A percentile compares a stretch with the other conserved stretches of the same genome.
These are phyloP conservation scores for Pachyseris speciosa DNA, from an alignment of 64 coral and sea anemone genomes.

Conservation along the genomic window DNA sequence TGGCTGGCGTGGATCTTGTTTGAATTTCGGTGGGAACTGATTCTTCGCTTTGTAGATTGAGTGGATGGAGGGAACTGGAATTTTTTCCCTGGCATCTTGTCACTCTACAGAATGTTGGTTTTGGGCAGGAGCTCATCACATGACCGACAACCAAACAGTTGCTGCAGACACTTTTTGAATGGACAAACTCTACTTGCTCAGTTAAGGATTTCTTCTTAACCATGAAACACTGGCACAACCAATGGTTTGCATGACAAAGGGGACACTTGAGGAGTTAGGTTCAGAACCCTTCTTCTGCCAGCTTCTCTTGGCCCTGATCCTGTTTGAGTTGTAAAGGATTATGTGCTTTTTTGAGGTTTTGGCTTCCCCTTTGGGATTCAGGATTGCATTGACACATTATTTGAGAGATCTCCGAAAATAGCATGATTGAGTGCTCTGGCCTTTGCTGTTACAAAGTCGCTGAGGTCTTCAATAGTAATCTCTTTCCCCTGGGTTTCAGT, in stretches of 20 bases:
- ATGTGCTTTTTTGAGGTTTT: neutral
- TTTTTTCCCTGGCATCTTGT: neutral
- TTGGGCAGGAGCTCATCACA: slow-evolving; percentile 13
- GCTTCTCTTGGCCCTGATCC: neutral
- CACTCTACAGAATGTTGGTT: slow-evolving; percentile 21
- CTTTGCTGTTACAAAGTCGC: slow-evolving; percentile 18
- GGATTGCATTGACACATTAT: neutral
- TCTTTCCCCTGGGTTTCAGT: slow-evolving; percentile 12
- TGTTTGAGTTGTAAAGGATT: slow-evolving; percentile 12
- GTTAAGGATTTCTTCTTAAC: slow-evolving; percentile 29
- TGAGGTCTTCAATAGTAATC: slow-evolving; percentile 45
- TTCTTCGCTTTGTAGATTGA: neutral
- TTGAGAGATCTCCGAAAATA: slow-evolving; percentile 46
- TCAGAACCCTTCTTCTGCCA: neutral
- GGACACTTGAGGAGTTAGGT: slow-evolving; percentile 3
- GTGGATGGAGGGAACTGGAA: slow-evolving; percentile 33
- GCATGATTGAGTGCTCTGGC: slow-evolving; percentile 25
- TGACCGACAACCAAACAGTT: slow-evolving; percentile 39
- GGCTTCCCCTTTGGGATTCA: neutral
- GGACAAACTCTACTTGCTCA: slow-evolving; percentile 15
- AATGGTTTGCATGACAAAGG: slow-evolving; percentile 17
- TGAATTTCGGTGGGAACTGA: neutral
- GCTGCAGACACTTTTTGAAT: slow-evolving; percentile 13
- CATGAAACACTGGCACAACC: slow-evolving; percentile 15
- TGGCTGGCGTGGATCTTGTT: neutral